Evolutionary conservation across 2,888 invertebrate genomes (phyloP).

Genomic region (Galeopsomyia nigrocyanea): DNA sequence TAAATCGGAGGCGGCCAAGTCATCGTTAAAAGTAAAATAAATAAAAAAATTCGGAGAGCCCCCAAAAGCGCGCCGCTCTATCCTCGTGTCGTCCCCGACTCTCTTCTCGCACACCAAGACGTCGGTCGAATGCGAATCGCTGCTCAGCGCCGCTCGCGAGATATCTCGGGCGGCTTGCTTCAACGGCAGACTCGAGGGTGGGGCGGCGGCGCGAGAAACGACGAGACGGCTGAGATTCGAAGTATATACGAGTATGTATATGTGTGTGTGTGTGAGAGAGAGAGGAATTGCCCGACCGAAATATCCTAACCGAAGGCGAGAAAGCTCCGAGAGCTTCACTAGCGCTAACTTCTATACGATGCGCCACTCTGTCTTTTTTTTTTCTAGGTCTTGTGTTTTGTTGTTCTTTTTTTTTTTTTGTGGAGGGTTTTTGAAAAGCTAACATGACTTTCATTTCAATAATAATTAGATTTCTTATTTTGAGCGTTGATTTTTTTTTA

Average conservation of each 20-base stretch:
- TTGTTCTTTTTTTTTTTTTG: not conserved
- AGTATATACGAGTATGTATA: too few relatives aligned
- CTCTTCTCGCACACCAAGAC: conserved; percentile 77
- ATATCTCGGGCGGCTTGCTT: conserved; percentile 55
- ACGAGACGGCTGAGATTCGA: not conserved
- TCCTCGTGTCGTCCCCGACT: conserved; percentile 64
- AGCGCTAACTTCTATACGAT: not conserved
- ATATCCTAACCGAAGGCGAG: conserved; percentile 53
- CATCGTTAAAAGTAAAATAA: conserved; percentile 73
- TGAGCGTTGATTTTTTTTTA: too few relatives aligned
- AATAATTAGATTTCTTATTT: too few relatives aligned
- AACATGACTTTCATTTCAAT: too few relatives aligned
- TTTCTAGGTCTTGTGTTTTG: not conserved
- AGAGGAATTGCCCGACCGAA: conserved; percentile 47
- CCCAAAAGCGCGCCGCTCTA: conserved; percentile 67
- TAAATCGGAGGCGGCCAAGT: conserved; percentile 72
- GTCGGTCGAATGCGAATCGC: conserved; percentile 95
- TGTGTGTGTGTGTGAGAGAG: conserved; percentile 7
- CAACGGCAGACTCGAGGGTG: not conserved
- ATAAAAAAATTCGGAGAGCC: too few relatives aligned
- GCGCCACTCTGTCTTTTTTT: not conserved
- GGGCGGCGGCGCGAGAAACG: not conserved
- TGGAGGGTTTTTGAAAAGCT: too few relatives aligned
- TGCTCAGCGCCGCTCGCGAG: conserved; percentile 78
- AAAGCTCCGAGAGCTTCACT: conserved; percentile 22